Evolutionary conservation across 1,140 invertebrate genomes (phyloP), one percentile per base, ranked within the genome.

Genomic region (Leptonema lineaticorne): DNA sequence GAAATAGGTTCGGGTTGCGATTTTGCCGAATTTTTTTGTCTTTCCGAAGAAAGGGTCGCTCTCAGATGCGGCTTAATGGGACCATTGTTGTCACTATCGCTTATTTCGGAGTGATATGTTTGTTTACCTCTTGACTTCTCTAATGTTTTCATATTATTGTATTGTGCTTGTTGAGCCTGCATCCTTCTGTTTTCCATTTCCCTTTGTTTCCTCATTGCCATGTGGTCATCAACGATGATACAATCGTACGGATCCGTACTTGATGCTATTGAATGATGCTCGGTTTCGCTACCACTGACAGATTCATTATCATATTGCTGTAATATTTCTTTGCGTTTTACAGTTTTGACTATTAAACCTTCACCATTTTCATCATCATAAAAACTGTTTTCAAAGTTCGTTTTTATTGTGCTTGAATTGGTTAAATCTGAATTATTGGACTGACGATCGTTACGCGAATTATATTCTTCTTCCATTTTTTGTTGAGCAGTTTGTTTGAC

Each of bases 211-310:
- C 83, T 84, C 29, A 83, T 80, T 65, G 85, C 83, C 78, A 86
- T 85, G 69, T 90, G 88, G 79, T 90, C 88, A 74, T 90, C 87
- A 26, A 90, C 88, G 16, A 90, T 86, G 57, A 90, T 90, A 75
- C 88, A 89, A 73, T 89, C 87, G 74, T 89, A 89, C 11, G 87
- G 87, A 82, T 89, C 87, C 26, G 87, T 88, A 74, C 86, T 89
- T 16, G 86, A 83, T 69, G 80, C 81, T 59, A 83, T 86, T 30
- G 88, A 88, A 76, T 87, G 84, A 30, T 82, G 82, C 68, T 87
- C 86, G 50, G 81, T 84, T 74, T 85, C 74, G 77, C 78, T 80
- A 75, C 78, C 79, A 63, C 78, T 80, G 26, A 82, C 28, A 73
- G 83, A 83, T 67, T 85, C 84, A 69, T 85, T 88, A 65, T 86